Evolutionary conservation across 1,140 invertebrate genomes (phyloP), one percentile per base, ranked within the genome.

Genomic region (Marisa cornuarietis): DNA sequence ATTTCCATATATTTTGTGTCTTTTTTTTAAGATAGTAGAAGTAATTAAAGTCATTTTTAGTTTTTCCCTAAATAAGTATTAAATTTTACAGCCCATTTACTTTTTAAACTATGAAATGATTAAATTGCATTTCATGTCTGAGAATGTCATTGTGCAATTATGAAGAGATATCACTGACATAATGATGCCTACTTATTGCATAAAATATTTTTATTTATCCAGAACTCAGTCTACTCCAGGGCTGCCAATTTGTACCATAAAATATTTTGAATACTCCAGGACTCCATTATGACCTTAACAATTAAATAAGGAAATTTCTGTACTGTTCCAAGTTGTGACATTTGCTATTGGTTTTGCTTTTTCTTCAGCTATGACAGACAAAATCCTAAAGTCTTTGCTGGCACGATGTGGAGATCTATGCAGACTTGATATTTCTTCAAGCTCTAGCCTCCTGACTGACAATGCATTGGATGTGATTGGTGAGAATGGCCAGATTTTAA

Each of bases 301-400:
- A 42, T 42, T 42, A 4, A 42, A 42, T 42, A 42, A 42, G 2
- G 6, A 42, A 42, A 42, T 42, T 2, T 42, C 31, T 42, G 6
- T 4, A 42, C 31, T 42, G 31, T 42, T 42, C 31, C 31, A 42
- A 42, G 31, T 42, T 42, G 31, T 42, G 31, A 42, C 31, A 42
- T 42, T 42, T 42, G 6, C 31, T 42, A 4, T 42, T 42, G 31
- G 31, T 31, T 71, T 71, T 31, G 26, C 26, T 42, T 71, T 9
- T 71, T 26, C 20, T 71, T 31, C 71, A 73, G 71, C 49, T 18
- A 49, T 73, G 51, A 73, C 71, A 52, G 71, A 73, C 49, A 73
- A 54, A 54, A 52, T 73, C 49, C 51, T 73, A 11, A 54, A 16
- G 71, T 73, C 71, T n/a, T 20, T 73, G 71, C 24, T 73, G n/a